A percentile compares a stretch with the other conserved stretches of the same genome.
These are phyloP conservation scores for Thymelicus sylvestris DNA, from an alignment of 2,888 invertebrate species.

Conservation along the genomic window DNA sequence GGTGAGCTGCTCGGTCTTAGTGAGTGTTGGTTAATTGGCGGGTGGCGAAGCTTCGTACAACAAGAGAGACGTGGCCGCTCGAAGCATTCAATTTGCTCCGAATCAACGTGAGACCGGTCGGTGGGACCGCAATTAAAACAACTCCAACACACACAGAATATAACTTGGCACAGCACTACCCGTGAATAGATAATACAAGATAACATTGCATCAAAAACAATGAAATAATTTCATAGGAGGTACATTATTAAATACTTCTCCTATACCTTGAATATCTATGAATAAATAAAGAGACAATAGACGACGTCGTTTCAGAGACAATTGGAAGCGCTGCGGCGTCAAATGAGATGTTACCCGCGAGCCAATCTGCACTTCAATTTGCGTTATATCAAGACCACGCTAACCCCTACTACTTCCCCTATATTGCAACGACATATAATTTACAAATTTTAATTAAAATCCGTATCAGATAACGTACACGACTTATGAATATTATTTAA, in stretches of 20 bases:
- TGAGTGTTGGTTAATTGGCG: constrained; percentile 66
- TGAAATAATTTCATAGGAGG: not conserved
- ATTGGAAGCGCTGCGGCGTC: constrained; percentile 77
- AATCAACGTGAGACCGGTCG: constrained; percentile 61
- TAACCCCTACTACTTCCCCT: constrained; percentile 43
- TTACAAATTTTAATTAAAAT: constrained; percentile 57
- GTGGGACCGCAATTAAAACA: constrained; percentile 68
- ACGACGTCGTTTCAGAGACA: constrained; percentile 63
- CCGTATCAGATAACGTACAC: constrained; percentile 46
- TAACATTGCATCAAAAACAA: not conserved
- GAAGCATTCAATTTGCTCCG: constrained; percentile 73
- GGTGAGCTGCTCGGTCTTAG: constrained; percentile 53
- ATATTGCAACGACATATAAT: constrained; percentile 42
- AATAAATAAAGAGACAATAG: constrained; percentile 56
- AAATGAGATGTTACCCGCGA: constrained; percentile 76
- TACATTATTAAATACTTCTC: not conserved
- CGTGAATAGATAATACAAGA: too few species aligned
- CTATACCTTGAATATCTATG: not conserved
- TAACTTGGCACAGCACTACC: constrained; percentile 64
- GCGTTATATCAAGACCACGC: constrained; percentile 74
- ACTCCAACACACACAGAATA: constrained; percentile 61
- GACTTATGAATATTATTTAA: constrained; percentile 51
- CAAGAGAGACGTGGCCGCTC: constrained; percentile 61
- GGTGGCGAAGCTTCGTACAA: constrained; percentile 57
- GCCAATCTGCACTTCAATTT: constrained; percentile 80